phyloP scores from a whole-genome alignment of 2,113 vertebrate species.

The Brachyhypopomus occidentalis region DNA sequence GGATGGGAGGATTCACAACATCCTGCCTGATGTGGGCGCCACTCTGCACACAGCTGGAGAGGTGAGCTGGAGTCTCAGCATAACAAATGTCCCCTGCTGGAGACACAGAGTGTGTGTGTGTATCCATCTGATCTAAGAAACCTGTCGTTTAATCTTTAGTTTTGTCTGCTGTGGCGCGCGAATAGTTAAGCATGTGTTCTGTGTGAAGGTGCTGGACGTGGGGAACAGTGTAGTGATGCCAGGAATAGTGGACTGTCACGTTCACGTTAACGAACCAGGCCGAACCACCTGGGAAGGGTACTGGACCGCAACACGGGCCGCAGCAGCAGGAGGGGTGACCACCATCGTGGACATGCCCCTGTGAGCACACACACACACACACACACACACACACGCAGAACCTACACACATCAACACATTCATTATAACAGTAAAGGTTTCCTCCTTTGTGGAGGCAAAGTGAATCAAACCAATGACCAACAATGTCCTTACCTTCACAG shows the following conservation, averaged over 20 bases:
- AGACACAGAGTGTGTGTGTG: neutral
- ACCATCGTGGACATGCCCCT: conserved; percentile 84
- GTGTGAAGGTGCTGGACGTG: conserved; percentile 75
- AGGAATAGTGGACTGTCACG: conserved; percentile 80
- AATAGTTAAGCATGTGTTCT: conserved; percentile 2
- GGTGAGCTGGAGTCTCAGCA: conserved; percentile 49
- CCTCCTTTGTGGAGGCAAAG: too few species aligned
- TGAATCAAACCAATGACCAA: neutral
- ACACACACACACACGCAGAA: conserved; percentile 16
- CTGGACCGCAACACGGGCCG: conserved; percentile 77
- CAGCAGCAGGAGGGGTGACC: conserved; percentile 83
- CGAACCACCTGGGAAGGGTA: conserved; percentile 80
- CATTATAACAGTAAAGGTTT: neutral
- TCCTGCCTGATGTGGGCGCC: conserved; percentile 56
- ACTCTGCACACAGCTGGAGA: conserved; percentile 56
- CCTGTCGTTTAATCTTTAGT: neutral
- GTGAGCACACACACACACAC: conserved; percentile 61
- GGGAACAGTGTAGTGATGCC: conserved; percentile 81
- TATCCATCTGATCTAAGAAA: too few species aligned
- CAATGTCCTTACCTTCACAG: conserved; percentile 57
- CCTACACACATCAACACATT: neutral
- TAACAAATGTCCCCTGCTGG: conserved; percentile 32
- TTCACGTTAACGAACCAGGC: conserved; percentile 83
- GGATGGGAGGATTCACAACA: conserved; percentile 71
- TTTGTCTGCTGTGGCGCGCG: neutral